phyloP scores from a whole-genome alignment of 2,888 invertebrate genomes.

The Eledone cirrhosa region DNA sequence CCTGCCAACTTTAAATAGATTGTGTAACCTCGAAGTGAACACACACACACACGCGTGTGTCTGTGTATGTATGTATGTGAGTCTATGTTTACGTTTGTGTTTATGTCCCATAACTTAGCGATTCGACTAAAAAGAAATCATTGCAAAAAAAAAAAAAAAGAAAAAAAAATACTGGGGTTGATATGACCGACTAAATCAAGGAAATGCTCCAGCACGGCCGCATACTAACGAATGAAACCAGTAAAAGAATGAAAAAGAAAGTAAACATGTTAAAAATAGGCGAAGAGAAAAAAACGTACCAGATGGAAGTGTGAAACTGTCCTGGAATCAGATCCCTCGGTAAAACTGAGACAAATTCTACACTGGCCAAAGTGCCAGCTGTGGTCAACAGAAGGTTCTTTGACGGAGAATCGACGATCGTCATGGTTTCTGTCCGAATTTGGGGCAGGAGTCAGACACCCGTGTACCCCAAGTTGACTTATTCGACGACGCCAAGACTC shows the following conservation, averaged over 20 bases:
- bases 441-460: constrained; percentile 8
- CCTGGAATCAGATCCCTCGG: constrained; percentile 27
- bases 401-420: background rate
- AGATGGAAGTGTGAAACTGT: constrained; percentile 19
- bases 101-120: no score
- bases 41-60: constrained; percentile 28
- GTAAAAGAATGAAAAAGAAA: no score
- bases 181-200: no score
- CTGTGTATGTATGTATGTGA: no score
- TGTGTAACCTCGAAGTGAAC: no score
- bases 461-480: constrained; percentile 22
- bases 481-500: constrained; percentile 26
- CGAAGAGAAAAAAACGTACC: background rate
- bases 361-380: constrained; percentile 11
- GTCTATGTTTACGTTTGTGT: no score
- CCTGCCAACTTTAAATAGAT: no score
- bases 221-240: no score
- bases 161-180: no score
- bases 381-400: background rate
- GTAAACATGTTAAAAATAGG: background rate
- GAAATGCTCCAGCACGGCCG: no score
- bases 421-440: background rate
- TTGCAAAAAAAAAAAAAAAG: no score
- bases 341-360: constrained; percentile 27
- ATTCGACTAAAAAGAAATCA: no score